Conservation (phyloP, 2,888 invertebrate genomes). For the Lucinisca nassula region DNA sequence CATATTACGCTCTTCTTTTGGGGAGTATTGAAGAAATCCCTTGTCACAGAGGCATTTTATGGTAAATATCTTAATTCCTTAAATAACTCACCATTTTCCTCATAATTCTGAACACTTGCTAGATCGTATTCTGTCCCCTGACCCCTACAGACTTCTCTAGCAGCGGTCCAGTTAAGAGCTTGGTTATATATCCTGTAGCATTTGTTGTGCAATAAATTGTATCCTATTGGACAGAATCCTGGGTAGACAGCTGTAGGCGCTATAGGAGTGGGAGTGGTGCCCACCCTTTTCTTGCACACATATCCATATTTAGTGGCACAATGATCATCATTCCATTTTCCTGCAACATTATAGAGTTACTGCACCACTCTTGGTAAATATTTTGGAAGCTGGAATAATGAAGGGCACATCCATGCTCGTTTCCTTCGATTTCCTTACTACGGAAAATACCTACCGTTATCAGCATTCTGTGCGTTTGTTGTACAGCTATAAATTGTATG, state of each 20-base stretch:
- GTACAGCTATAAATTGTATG: too few relatives aligned
- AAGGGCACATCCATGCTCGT: too few relatives aligned
- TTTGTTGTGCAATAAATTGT: slow-evolving; percentile 69
- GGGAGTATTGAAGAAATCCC: too few relatives aligned
- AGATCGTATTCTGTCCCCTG: slow-evolving; percentile 70
- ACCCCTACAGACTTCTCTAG: slow-evolving; percentile 63
- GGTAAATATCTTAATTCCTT: not conserved
- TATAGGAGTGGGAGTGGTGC: slow-evolving; percentile 52
- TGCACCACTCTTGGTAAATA: too few relatives aligned
- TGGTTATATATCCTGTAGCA: slow-evolving; percentile 75
- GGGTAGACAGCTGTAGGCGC: slow-evolving; percentile 58
- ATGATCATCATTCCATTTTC: slow-evolving; percentile 81
- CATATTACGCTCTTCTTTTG: too few relatives aligned
- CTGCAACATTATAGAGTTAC: too few relatives aligned
- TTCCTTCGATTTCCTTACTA: too few relatives aligned
- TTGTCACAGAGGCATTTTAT: not conserved
- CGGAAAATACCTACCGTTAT: too few relatives aligned
- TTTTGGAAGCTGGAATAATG: too few relatives aligned
- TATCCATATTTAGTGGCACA: slow-evolving; percentile 75
- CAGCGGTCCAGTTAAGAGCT: slow-evolving; percentile 71
- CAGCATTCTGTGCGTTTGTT: too few relatives aligned
- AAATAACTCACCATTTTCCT: slow-evolving; percentile 74
- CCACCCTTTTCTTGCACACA: slow-evolving; percentile 74
- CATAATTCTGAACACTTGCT: slow-evolving; percentile 73
- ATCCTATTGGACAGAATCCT: slow-evolving; percentile 80